Evolutionary conservation across 2,888 invertebrate genomes (phyloP), one percentile per base, ranked within the genome.

Genomic region (Acleris emargana): DNA sequence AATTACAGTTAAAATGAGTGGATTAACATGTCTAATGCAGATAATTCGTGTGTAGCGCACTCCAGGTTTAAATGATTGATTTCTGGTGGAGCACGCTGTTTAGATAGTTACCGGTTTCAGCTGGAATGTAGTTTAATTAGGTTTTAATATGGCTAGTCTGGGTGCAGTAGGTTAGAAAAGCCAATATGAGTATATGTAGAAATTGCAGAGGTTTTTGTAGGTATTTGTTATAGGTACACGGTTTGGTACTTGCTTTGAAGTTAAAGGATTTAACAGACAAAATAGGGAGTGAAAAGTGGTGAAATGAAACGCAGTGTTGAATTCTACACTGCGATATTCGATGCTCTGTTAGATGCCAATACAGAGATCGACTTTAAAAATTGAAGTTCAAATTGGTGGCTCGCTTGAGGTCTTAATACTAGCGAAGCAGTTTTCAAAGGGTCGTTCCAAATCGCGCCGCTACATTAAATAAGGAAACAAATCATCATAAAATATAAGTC

Each of bases 1-100:
- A 92, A 92, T 91, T 92, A 92, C 90, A 88, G 91, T 91, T 91
- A 91, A 91, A 92, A 92, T 91, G 91, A 91, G 89, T 89, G 89
- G 91, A 92, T 92, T 92, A 91, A 92, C 92, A 91, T 92, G 91
- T 92, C 92, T 92, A 92, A 92, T 92, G 90, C 92, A 91, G 89
- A 90, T 90, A 89, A 88, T 91, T 89, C 89, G 85, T 81, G 86
- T 87, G 87, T 85, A 86, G 85, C 77, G 79, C 78, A 81, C 81
- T 82, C 84, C 85, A 82, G 79, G 84, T 82, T 82, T 84, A 86
- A 87, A 89, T 88, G 88, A 90, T 87, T 87, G 89, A 89, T 88
- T 89, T 78, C 76, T 67, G 61, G 58, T 64, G 49, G 58, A 59
- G 32, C 20, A n/a, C 49, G 51, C 22, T 52, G 57, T 61, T 59